These are phyloP conservation scores for Mythimna albipuncta DNA, from an alignment of 2,888 invertebrate genomes.

Conservation along the genomic window DNA sequence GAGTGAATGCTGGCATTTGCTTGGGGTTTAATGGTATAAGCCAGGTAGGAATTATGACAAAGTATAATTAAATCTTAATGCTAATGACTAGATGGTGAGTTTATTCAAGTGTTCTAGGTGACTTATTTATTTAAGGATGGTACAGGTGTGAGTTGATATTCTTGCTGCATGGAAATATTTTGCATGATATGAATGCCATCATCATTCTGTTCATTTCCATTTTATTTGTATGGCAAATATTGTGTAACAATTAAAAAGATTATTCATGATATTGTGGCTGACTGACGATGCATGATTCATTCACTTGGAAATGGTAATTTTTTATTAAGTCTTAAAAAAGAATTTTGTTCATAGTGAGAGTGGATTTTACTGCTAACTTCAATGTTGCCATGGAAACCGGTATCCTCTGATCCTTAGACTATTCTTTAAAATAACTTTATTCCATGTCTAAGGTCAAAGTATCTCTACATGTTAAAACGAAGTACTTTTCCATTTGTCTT, in stretches of 20 bases:
- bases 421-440: not conserved
- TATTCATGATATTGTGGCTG: not conserved
- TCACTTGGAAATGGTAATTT: not conserved
- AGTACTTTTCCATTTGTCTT: too few relatives aligned
- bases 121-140: conserved; percentile 4
- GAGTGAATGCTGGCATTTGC: too few relatives aligned
- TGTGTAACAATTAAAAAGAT: conserved; percentile 31
- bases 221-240: conserved; percentile 13
- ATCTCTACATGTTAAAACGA: too few relatives aligned
- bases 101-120: conserved; percentile 16
- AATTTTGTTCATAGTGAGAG: too few relatives aligned
- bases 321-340: not conserved
- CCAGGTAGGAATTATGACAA: too few relatives aligned
- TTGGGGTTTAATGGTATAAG: too few relatives aligned
- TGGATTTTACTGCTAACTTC: not conserved
- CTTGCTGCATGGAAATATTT: conserved; percentile 34
- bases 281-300: conserved; percentile 13
- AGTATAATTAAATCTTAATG: too few relatives aligned
- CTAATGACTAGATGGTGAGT: not conserved
- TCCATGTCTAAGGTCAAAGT: accelerated
- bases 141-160: conserved; percentile 12
- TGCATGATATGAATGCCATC: conserved; percentile 39
- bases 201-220: conserved; percentile 19
- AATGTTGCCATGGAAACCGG: not conserved
- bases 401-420: not conserved